Evolutionary conservation across 2,113 vertebrate species (phyloP).

Genomic region (Orientallactaga bullata): DNA sequence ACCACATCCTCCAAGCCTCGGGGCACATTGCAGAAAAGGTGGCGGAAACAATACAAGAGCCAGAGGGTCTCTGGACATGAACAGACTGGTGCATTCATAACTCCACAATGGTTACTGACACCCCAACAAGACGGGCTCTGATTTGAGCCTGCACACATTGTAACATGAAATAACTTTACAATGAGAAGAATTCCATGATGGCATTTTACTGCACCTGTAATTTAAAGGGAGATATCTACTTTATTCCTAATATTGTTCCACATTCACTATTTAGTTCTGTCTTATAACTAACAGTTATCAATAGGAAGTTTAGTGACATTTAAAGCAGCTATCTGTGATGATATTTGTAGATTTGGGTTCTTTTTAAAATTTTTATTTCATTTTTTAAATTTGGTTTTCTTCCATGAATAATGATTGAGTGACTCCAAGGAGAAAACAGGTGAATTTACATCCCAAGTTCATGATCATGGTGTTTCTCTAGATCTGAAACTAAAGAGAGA

Average conservation of each 20-base stretch:
- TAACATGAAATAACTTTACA: background rate
- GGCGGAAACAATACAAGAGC: no score
- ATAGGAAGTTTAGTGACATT: background rate
- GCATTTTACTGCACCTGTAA: background rate
- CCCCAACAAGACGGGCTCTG: no score
- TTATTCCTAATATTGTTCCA: background rate
- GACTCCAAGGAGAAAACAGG: background rate
- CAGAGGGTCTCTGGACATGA: no score
- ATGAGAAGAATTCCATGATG: background rate
- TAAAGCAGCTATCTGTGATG: background rate
- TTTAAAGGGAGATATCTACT: background rate
- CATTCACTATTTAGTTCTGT: background rate
- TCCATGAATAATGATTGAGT: background rate
- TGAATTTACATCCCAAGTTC: background rate
- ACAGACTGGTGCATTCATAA: no score
- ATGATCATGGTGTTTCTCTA: no score
- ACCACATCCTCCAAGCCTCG: no score
- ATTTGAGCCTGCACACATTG: no score
- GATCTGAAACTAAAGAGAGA: background rate
- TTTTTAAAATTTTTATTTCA: conserved; percentile 19
- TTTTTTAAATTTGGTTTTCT: background rate
- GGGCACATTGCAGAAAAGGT: no score
- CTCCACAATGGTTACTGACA: no score
- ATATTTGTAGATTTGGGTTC: background rate
- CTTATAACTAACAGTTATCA: background rate